These are phyloP conservation scores for Sarcophaga bullata DNA, from an alignment of 1,140 invertebrate genomes.

Conservation along the genomic window DNA sequence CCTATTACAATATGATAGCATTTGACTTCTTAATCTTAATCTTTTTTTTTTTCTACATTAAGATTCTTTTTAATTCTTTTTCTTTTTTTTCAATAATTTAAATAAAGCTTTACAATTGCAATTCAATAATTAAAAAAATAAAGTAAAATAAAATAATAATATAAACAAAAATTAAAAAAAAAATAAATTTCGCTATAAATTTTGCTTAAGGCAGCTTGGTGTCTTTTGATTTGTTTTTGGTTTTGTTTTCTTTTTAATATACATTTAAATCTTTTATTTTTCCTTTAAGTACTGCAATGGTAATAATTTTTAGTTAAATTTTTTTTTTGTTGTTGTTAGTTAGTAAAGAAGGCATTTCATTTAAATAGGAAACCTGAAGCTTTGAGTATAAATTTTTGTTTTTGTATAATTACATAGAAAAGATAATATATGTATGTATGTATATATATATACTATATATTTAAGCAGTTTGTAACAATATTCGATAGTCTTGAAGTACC, in stretches of 20 bases:
- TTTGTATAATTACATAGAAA: background rate
- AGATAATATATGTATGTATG: background rate
- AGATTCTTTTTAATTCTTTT: no score
- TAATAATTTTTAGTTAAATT: background rate
- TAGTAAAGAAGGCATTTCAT: slow-evolving; percentile 10
- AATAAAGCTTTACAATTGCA: background rate
- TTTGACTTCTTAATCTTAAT: no score
- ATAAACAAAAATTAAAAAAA: background rate
- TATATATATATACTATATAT: background rate
- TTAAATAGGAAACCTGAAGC: slow-evolving; percentile 27
- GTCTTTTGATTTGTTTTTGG: slow-evolving; percentile 8
- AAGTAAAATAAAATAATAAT: background rate
- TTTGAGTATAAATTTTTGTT: slow-evolving; percentile 28
- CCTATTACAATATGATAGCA: no score
- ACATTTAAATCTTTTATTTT: background rate
- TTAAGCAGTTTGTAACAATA: slow-evolving; percentile 10
- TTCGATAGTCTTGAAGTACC: slow-evolving; percentile 28
- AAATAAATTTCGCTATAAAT: background rate
- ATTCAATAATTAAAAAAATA: background rate
- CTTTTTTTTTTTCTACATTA: no score
- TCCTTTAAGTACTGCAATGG: slow-evolving; percentile 17
- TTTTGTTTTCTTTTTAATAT: background rate
- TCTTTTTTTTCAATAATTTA: background rate
- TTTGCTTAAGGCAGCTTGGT: slow-evolving; percentile 23
- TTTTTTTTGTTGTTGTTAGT: no score